Base-by-base conservation (phyloP, 2,113 vertebrate genomes). In the Scomber scombrus region DNA sequence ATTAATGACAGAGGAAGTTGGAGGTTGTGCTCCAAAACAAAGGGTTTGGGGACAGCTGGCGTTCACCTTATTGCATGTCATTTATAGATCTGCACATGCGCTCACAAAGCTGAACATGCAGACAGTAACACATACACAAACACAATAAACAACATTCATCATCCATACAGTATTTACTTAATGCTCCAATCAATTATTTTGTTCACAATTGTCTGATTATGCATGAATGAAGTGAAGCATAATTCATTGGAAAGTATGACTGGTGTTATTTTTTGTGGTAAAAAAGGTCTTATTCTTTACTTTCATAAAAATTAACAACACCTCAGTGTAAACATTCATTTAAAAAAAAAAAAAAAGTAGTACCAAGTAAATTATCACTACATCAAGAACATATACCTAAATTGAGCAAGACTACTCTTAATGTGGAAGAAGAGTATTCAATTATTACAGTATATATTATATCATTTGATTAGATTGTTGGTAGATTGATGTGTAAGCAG, bases 1-100 rank as follows among this genome's bases (percentile, higher is more conserved):
- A 54, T 86, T 75, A 82, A 74, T 5, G 50, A 69, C 0, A 15
- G 62, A 85, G 71, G 85, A 86, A 75, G 86, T 62, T 45, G 47
- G 66, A 65, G 82, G 76, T 70, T 82, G 58, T 40, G 34, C 9
- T 40, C 15, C 15, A 69, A 80, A 73, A 86, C 64, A 85, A 87
- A 73, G 70, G 66, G 51, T 79, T 51, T n/a, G 56, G 75, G 19
- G 78, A 78, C 70, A 80, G 74, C 62, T 66, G 76, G 74, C 50
- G 55, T 26, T 85, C 31, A 46, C 31, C 29, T 49, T 69, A 15
- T 56, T 62, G 40, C 55, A 63, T 55, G 63, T 64, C 29, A 60
- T 73, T 78, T 19, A 19, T 26, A 71, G 23, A 61, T 55, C 21
- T 67, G n/a, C n/a, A 18, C 34, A 13, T 16, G 19, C 47, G 34